These are phyloP conservation scores for Drosophila formosana DNA, from an alignment of 2,888 invertebrate species.

Conservation along the genomic window DNA sequence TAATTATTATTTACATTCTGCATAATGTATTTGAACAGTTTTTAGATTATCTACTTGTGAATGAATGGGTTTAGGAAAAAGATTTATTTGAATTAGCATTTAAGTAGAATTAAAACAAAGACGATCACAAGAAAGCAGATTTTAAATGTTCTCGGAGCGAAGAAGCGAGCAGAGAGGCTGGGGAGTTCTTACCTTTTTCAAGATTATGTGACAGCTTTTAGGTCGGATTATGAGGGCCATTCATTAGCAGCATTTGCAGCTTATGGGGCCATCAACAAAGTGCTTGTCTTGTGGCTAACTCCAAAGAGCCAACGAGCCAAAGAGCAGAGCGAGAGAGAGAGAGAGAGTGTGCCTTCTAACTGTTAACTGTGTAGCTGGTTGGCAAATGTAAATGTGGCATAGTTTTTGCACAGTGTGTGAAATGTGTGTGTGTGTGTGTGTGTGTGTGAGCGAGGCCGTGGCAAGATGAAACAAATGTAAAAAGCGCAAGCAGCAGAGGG, in stretches of 20 bases:
- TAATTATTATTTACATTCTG: not conserved
- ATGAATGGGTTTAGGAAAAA: not conserved
- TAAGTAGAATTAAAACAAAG: not conserved
- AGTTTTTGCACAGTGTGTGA: slow-evolving; percentile 69
- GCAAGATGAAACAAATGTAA: slow-evolving; percentile 65
- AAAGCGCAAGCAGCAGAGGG: slow-evolving; percentile 68
- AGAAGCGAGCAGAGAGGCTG: not conserved
- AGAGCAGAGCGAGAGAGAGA: not conserved
- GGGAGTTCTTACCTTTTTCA: slow-evolving; percentile 33
- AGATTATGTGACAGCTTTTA: slow-evolving; percentile 50
- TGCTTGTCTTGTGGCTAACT: slow-evolving; percentile 45
- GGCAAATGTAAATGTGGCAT: slow-evolving; percentile 56
- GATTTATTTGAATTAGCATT: slow-evolving; percentile 6
- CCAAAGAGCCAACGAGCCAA: not conserved
- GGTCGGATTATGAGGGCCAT: slow-evolving; percentile 50
- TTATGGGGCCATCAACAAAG: slow-evolving; percentile 54
- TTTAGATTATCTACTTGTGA: not conserved
- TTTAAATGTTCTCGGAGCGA: not conserved
- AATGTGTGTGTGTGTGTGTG: slow-evolving; percentile 26
- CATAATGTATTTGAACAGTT: not conserved
- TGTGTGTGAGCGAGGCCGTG: slow-evolving; percentile 29
- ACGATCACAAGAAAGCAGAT: slow-evolving; percentile 8
- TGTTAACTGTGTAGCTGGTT: slow-evolving; percentile 23
- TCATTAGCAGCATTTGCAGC: slow-evolving; percentile 60
- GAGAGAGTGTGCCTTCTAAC: not conserved